phyloP scores from a whole-genome alignment of 2,113 vertebrate species.

The Vireo altiloquus region DNA sequence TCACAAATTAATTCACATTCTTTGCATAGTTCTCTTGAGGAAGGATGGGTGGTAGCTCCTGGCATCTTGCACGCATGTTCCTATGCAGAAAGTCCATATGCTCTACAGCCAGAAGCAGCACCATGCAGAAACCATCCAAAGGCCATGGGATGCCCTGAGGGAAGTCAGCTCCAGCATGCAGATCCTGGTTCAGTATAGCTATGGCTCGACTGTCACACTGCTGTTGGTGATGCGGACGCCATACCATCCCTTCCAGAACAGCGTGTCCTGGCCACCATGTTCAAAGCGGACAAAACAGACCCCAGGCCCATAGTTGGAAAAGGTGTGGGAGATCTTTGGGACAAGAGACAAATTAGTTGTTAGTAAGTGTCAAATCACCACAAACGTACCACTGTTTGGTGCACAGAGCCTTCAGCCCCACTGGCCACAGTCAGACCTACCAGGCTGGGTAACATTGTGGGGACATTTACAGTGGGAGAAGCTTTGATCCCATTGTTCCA shows the following conservation, averaged over 20 bases:
- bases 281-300: slow-evolving; percentile 88
- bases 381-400: background rate
- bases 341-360: background rate
- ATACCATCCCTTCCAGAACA: slow-evolving; percentile 93
- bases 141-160: background rate
- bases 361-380: background rate
- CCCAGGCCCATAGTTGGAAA: slow-evolving; percentile 83
- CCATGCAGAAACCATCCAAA: slow-evolving; percentile 13
- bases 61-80: rapidly evolving
- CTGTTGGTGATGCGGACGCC: slow-evolving; percentile 90
- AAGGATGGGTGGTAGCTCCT: background rate
- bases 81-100: background rate
- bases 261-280: slow-evolving; percentile 87
- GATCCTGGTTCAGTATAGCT: background rate
- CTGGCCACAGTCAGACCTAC: background rate
- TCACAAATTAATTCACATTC: background rate
- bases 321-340: slow-evolving; percentile 82
- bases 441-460: background rate
- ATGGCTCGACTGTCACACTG: slow-evolving; percentile 78
- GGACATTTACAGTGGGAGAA: background rate
- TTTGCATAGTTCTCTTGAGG: background rate
- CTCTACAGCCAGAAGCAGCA: slow-evolving; percentile 9
- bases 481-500: background rate
- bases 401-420: background rate
- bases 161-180: background rate